Evolutionary conservation across 2,888 invertebrate genomes (phyloP), one percentile per base, ranked within the genome.

Genomic region (Ceratothoa steindachneri): DNA sequence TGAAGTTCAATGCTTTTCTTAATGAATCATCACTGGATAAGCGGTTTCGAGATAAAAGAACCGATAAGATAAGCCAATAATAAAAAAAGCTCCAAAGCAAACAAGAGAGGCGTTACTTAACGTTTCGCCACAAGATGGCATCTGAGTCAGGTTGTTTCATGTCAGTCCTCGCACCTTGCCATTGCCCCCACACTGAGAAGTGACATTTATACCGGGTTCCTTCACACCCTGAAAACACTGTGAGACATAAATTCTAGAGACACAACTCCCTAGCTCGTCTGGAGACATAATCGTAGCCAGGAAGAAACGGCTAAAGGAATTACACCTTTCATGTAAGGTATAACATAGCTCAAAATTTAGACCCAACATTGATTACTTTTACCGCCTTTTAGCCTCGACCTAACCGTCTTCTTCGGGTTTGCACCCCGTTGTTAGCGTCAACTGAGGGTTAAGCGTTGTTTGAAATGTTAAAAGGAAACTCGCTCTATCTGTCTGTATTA

Each of bases 391-490:
- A 41, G 7, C 41, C 41, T 15, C 41, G 5, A 15, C 41, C 7
- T 41, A 5, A 41, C 41, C 15, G 41, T 41, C 41, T 41, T 24
- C 60, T 24, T 22, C 12, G 22, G 60, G n/a, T 7, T 60, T 72
- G 67, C 75, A 66, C 75, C 75, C 75, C 69, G 69, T 72, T 65
- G 75, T 72, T 69, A 72, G 72, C 72, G 72, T 75, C 75, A 75
- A 72, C 75, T 72, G 72, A 72, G 75, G 72, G 75, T 75, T 75
- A 72, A 75, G 72, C 72, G 75, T 72, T 75, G 72, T 75, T 75
- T 75, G 75, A 75, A 75, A 75, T 75, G 75, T 75, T 75, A 75
- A 75, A 75, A 75, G 68, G 72, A 75, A 72, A 55, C 75, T 72
- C 69, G 69, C 67, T 70, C 70, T 65, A 75, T 75, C 69, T 72